Evolutionary conservation across 2,113 vertebrate genomes (phyloP).

Genomic region (Pungitius pungitius): DNA sequence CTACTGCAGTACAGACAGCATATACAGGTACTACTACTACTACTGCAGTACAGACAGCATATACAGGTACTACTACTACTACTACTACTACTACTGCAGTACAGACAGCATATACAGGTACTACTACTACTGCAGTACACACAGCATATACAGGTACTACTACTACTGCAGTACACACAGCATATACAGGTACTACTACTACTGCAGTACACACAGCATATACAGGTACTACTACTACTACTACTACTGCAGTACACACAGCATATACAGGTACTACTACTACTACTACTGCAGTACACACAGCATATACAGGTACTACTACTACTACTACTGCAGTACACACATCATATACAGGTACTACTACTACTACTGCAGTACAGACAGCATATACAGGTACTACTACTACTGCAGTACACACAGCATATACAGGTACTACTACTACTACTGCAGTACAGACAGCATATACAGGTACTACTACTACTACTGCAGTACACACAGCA

Average conservation of each 20-base stretch:
- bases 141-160: slow-evolving; percentile 91
- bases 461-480: slow-evolving; percentile 87
- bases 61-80: slow-evolving; percentile 84
- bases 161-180: no score
- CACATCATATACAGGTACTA: slow-evolving; percentile 93
- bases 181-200: no score
- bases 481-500: slow-evolving; percentile 93
- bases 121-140: slow-evolving; percentile 87
- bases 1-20: no score
- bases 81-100: slow-evolving; percentile 80
- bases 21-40: not conserved
- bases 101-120: slow-evolving; percentile 96
- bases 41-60: slow-evolving; percentile 93
- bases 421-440: no score
- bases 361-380: slow-evolving; percentile 87
- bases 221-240: slow-evolving; percentile 82
- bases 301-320: slow-evolving; percentile 91
- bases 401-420: no score
- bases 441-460: slow-evolving; percentile 91
- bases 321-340: slow-evolving; percentile 85
- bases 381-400: slow-evolving; percentile 91
- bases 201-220: slow-evolving; percentile 95
- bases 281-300: slow-evolving; percentile 86
- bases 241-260: slow-evolving; percentile 89
- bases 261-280: slow-evolving; percentile 88